phyloP scores from a whole-genome alignment of 2,888 invertebrate species.

The Lepetodrilus schrolli region DNA sequence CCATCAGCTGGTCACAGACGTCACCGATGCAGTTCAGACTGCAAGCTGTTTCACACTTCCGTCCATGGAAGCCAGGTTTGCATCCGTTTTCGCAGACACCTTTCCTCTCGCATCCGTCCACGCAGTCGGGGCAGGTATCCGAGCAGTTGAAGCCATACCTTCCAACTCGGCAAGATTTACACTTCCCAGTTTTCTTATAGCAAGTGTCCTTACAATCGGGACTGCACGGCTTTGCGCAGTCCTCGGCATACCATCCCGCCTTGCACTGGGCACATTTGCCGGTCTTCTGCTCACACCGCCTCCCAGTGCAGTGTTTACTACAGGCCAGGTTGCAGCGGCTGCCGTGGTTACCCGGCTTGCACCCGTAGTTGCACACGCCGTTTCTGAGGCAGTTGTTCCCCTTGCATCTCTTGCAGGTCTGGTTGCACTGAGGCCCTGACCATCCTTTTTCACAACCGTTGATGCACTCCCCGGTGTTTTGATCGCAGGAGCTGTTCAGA shows the following conservation, averaged over 20 bases:
- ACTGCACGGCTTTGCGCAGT: slow-evolving; percentile 34
- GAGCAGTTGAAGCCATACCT: background rate
- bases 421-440: slow-evolving; percentile 43
- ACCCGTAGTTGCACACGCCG: slow-evolving; percentile 39
- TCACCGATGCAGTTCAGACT: background rate
- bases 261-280: slow-evolving; percentile 36
- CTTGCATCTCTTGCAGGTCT: slow-evolving; percentile 37
- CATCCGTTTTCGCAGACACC: background rate
- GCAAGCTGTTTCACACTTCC: background rate
- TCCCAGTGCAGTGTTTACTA: slow-evolving; percentile 40
- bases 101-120: background rate
- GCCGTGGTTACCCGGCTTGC: slow-evolving; percentile 41
- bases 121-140: background rate
- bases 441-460: slow-evolving; percentile 45
- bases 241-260: slow-evolving; percentile 41
- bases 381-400: slow-evolving; percentile 39
- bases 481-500: background rate
- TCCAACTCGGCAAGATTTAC: background rate
- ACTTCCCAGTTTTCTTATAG: background rate
- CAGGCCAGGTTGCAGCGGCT: slow-evolving; percentile 40
- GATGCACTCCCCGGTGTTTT: slow-evolving; percentile 39
- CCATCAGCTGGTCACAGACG: background rate
- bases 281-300: slow-evolving; percentile 22
- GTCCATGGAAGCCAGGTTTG: background rate
- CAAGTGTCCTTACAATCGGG: background rate